These are phyloP conservation scores for Agrypnus murinus DNA, from an alignment of 2,888 invertebrate species.

Conservation along the genomic window DNA sequence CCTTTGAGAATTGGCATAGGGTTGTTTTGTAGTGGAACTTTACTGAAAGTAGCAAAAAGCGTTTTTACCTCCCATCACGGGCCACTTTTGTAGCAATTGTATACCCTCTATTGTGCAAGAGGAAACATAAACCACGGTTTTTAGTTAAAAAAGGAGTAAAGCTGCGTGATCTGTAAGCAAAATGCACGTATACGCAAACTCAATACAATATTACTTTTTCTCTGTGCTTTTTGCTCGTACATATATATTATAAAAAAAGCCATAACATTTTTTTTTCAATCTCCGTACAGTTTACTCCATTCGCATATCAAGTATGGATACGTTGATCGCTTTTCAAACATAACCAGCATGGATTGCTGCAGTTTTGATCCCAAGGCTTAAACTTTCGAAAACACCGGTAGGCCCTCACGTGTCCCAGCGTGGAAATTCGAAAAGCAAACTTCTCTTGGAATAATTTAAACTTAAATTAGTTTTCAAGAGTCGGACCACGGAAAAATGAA, in stretches of 20 bases:
- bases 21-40: conserved; percentile 18
- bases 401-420: conserved; percentile 16
- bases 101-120: conserved; percentile 22
- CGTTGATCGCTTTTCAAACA: conserved; percentile 29
- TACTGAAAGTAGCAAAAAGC: conserved; percentile 25
- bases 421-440: conserved; percentile 19
- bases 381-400: conserved; percentile 24
- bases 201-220: background rate
- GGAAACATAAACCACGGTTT: conserved; percentile 39
- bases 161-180: conserved; percentile 43
- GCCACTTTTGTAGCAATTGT: conserved; percentile 16
- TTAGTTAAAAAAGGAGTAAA: conserved; percentile 28
- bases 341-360: conserved; percentile 7
- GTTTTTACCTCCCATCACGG: conserved; percentile 24
- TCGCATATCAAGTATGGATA: conserved; percentile 27
- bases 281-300: conserved; percentile 26
- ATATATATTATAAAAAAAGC: conserved; percentile 26
- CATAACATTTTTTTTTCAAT: conserved; percentile 34
- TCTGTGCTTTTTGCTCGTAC: conserved; percentile 9
- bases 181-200: conserved; percentile 4
- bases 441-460: conserved; percentile 20
- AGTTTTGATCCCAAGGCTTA: conserved; percentile 24
- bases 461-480: conserved; percentile 27
- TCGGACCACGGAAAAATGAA: background rate
- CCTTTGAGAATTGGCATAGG: conserved; percentile 31